Conservation (phyloP, 2,113 vertebrate genomes). For the Mastomys coucha region DNA sequence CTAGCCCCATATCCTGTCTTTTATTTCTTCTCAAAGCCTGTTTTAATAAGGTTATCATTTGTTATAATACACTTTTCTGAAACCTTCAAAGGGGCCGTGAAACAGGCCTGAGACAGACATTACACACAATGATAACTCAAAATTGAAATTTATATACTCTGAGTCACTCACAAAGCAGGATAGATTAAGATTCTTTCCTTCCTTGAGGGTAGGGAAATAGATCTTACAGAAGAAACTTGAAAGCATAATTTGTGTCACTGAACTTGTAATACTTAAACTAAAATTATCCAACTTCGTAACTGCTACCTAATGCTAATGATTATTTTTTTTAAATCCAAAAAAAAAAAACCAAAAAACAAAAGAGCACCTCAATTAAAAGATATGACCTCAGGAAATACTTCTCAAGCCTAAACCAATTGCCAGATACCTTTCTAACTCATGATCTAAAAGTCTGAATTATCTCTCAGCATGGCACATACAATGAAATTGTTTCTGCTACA, state of each 20-base stretch:
- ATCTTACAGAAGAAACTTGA: background rate
- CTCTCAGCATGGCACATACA: slow-evolving; percentile 48
- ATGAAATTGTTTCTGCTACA: slow-evolving; percentile 34
- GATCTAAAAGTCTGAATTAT: slow-evolving; percentile 30
- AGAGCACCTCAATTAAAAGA: slow-evolving; percentile 46
- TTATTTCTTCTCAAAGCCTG: slow-evolving; percentile 57
- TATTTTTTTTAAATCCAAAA: background rate
- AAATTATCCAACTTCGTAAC: slow-evolving; percentile 28
- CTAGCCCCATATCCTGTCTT: background rate
- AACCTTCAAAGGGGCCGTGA: slow-evolving; percentile 49
- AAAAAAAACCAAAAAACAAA: background rate
- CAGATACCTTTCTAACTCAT: background rate
- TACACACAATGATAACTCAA: slow-evolving; percentile 53
- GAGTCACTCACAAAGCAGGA: slow-evolving; percentile 32
- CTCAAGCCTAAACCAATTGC: slow-evolving; percentile 23
- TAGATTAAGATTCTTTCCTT: slow-evolving; percentile 27
- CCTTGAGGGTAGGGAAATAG: background rate
- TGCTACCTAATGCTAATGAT: slow-evolving; percentile 5
- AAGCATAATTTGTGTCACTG: background rate
- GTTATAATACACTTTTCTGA: slow-evolving; percentile 52
- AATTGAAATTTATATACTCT: slow-evolving; percentile 41
- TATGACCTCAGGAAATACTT: slow-evolving; percentile 28
- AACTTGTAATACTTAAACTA: slow-evolving; percentile 20
- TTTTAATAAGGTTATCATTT: slow-evolving; percentile 44
- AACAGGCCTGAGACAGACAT: slow-evolving; percentile 41